These are phyloP conservation scores for Myotis planiceps DNA, from an alignment of 2,797 vertebrate species.

Conservation along the genomic window DNA sequence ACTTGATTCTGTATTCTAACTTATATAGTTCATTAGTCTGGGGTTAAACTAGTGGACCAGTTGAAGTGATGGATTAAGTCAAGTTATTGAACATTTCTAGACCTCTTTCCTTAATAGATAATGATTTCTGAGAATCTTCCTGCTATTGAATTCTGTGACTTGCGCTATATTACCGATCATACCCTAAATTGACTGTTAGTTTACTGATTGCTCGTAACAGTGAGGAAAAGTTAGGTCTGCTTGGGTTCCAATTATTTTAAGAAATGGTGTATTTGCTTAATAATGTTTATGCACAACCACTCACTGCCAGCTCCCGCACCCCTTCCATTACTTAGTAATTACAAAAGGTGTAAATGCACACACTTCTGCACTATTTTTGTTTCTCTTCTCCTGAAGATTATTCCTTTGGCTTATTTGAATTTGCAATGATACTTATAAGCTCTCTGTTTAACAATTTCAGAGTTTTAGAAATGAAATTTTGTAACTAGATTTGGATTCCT, in stretches of 20 bases:
- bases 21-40: not conserved
- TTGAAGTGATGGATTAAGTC: not conserved
- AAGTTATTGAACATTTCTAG: not conserved
- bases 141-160: not conserved
- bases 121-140: not conserved
- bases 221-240: not conserved
- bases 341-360: not conserved
- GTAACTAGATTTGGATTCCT: not conserved
- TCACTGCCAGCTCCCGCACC: not conserved
- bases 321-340: not conserved
- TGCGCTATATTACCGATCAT: not conserved
- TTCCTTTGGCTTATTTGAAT: not conserved
- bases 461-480: not conserved
- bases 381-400: not conserved
- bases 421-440: not conserved
- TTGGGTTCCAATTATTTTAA: slow-evolving; percentile 51
- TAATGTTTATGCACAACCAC: not conserved
- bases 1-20: not conserved
- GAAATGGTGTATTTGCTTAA: not conserved
- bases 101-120: not conserved
- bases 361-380: not conserved
- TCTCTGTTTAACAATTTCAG: not conserved
- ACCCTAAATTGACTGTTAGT: slow-evolving; percentile 22
- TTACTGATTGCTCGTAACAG: not conserved
- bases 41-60: not conserved